Evolutionary conservation across 2,797 vertebrate genomes (phyloP).

Genomic region (Neosalanx taihuensis): DNA sequence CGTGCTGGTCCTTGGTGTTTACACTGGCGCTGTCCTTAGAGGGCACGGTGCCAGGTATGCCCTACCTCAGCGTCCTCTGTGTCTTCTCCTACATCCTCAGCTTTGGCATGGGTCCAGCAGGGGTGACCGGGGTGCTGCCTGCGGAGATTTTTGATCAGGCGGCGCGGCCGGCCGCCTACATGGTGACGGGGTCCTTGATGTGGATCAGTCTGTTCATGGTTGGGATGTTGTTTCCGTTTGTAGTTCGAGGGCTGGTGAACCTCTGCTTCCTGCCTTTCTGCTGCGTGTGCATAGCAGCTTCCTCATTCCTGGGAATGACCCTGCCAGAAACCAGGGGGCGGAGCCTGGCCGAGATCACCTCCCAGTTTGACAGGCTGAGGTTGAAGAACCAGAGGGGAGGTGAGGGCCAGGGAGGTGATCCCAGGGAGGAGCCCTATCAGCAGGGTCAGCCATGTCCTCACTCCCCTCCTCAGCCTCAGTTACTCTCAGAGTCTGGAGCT

Average conservation of each 20-base stretch:
- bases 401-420: slow-evolving; percentile 18
- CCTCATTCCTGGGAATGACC: slow-evolving; percentile 71
- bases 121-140: slow-evolving; percentile 85
- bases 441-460: slow-evolving; percentile 50
- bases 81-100: slow-evolving; percentile 89
- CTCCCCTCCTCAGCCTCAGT: slow-evolving; percentile 34
- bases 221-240: slow-evolving; percentile 84
- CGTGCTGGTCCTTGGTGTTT: slow-evolving; percentile 78
- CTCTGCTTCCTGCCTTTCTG: slow-evolving; percentile 85
- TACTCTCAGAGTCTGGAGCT: background rate
- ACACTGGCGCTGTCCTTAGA: slow-evolving; percentile 78
- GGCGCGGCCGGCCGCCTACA: slow-evolving; percentile 82
- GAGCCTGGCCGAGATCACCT: slow-evolving; percentile 80
- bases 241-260: slow-evolving; percentile 72
- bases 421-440: slow-evolving; percentile 18
- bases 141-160: slow-evolving; percentile 86
- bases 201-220: slow-evolving; percentile 84
- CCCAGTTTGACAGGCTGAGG: slow-evolving; percentile 71
- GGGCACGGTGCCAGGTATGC: slow-evolving; percentile 73
- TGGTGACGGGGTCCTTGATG: slow-evolving; percentile 81
- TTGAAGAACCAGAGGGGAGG: slow-evolving; percentile 22
- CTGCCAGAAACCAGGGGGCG: slow-evolving; percentile 91
- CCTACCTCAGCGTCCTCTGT: slow-evolving; percentile 84
- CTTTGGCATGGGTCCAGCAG: slow-evolving; percentile 88
- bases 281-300: slow-evolving; percentile 70